Evolutionary conservation across 2,888 invertebrate species (phyloP), one percentile per base, ranked within the genome.

Genomic region (Melanostoma mellinum): DNA sequence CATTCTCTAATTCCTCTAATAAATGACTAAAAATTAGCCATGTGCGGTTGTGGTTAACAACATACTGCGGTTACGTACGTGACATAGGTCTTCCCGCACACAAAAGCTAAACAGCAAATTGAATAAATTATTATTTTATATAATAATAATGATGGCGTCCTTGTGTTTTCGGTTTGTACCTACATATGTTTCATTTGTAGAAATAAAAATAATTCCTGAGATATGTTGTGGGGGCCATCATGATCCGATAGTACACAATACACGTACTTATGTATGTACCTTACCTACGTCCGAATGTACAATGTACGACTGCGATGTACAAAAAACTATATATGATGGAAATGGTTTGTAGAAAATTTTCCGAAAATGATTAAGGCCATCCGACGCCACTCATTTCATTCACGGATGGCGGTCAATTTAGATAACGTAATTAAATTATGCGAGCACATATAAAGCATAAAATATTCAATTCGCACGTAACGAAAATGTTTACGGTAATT

Each of bases 371-470:
- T 67, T 67, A 73, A 69, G 63, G 50, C 69, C 71, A 65, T 69
- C 52, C 58, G 69, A 33, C 33, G 58, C 63, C 71, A 46, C 38
- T 55, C 48, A 61, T 65, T 63, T 74, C 71, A 74, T 79, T 71
- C 71, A 71, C 75, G 79, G 78, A 84, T 84, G 79, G 84, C 84
- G 79, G 74, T 79, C 84, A 86, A 86, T 87, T 86, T 85, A 78
- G 75, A 74, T 67, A 84, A 84, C 84, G 85, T 87, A 86, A 87
- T 87, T 87, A 86, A 87, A 87, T 86, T 86, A 86, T 77, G 85
- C 67, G 71, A 53, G 73, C 73, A 76, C 85, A 85, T 72, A 80
- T 76, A 80, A 80, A 73, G 76, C 80, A 85, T 85, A 85, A 85
- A 80, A 85, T 85, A 80, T 85, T 80, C 80, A 85, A 85, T 85